Evolutionary conservation across 2,113 vertebrate genomes (phyloP).

Genomic region (Pteropus alecto): DNA sequence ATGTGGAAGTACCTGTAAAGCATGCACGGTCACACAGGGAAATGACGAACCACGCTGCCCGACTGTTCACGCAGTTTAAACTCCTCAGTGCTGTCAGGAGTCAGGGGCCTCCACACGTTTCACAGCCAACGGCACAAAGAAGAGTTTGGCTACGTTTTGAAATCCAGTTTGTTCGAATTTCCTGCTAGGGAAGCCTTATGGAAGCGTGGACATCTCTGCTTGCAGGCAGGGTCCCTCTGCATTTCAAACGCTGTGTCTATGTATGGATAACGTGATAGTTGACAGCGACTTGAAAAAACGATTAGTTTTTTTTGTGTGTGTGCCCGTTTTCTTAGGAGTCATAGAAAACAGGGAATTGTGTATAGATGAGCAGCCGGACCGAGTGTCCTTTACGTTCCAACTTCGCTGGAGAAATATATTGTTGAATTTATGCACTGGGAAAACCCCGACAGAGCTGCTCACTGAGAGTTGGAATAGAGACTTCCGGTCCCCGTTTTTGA

Average conservation of each 20-base stretch:
- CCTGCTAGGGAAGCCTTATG: slow-evolving; percentile 36
- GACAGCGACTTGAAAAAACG: slow-evolving; percentile 46
- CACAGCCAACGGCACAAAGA: neutral
- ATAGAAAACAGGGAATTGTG: neutral
- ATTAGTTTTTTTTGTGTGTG: neutral
- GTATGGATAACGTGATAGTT: slow-evolving; percentile 40
- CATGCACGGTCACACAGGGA: neutral
- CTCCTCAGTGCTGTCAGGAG: slow-evolving; percentile 42
- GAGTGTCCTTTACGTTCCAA: slow-evolving; percentile 36
- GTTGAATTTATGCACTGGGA: slow-evolving; percentile 64
- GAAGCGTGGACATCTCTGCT: slow-evolving; percentile 40
- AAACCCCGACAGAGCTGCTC: neutral
- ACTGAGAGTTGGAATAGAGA: slow-evolving; percentile 60
- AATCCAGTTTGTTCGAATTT: slow-evolving; percentile 70
- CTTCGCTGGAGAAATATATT: slow-evolving; percentile 61
- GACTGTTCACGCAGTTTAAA: slow-evolving; percentile 55
- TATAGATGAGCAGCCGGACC: slow-evolving; percentile 27
- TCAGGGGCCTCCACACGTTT: slow-evolving; percentile 43
- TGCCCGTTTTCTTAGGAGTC: slow-evolving; percentile 51
- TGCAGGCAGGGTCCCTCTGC: slow-evolving; percentile 57
- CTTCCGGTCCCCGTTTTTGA: slow-evolving; percentile 61
- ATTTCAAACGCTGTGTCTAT: neutral
- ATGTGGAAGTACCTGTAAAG: neutral
- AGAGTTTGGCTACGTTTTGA: slow-evolving; percentile 40
- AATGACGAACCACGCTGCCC: neutral